Evolutionary conservation across 2,888 invertebrate genomes (phyloP).

Genomic region (Clivina fossor): DNA sequence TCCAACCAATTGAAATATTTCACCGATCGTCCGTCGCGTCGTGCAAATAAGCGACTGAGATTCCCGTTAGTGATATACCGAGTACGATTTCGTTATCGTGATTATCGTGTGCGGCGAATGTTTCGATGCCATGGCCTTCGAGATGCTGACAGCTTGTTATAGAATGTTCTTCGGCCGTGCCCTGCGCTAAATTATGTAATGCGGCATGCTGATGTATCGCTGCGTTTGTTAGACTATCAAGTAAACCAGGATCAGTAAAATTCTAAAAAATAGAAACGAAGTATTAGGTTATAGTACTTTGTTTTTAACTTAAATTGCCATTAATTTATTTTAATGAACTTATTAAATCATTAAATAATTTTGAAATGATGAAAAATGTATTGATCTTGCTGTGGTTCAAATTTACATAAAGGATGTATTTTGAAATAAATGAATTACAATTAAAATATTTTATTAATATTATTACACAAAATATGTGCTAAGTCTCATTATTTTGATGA

Average conservation of each 20-base stretch:
- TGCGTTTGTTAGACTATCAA: constrained; percentile 76
- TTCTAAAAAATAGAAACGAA: constrained; percentile 44
- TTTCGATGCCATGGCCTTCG: constrained; percentile 95
- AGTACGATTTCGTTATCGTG: constrained; percentile 77
- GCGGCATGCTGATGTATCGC: constrained; percentile 75
- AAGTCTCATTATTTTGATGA: too few species aligned
- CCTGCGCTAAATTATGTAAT: constrained; percentile 72
- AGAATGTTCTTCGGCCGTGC: constrained; percentile 89
- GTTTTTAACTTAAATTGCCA: background rate
- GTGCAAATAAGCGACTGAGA: constrained; percentile 73
- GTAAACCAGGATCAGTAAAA: constrained; percentile 62
- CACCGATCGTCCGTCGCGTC: too few species aligned
- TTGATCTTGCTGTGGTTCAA: too few species aligned
- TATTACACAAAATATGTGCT: too few species aligned
- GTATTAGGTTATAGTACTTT: background rate
- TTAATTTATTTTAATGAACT: too few species aligned
- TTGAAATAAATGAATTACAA: too few species aligned
- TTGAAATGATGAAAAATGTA: too few species aligned
- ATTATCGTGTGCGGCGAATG: constrained; percentile 84
- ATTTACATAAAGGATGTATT: too few species aligned
- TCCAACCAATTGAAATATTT: too few species aligned
- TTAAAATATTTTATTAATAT: too few species aligned
- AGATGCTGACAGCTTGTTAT: constrained; percentile 92
- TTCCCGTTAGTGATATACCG: constrained; percentile 86
- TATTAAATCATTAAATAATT: background rate